Conservation (phyloP, 2,797 vertebrate species). For the Neolamprologus multifasciatus region DNA sequence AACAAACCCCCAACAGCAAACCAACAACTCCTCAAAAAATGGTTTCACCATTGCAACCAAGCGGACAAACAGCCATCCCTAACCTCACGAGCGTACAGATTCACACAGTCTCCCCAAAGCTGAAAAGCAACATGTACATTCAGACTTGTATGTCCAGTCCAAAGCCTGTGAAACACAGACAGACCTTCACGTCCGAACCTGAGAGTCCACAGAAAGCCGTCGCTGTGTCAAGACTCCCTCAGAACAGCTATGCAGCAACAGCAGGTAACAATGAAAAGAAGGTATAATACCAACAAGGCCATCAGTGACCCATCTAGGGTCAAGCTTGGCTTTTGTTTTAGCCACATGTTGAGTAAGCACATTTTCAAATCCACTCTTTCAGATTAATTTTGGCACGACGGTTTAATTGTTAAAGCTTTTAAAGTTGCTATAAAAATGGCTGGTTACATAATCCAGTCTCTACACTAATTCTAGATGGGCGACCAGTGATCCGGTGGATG, state of each 20-base stretch:
- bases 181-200: not conserved
- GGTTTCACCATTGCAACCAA: not conserved
- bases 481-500: not conserved
- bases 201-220: slow-evolving; percentile 22
- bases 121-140: not conserved
- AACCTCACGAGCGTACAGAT: slow-evolving; percentile 48
- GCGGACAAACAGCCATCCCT: slow-evolving; percentile 41
- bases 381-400: not conserved
- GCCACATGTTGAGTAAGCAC: not conserved
- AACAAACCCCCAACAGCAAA: slow-evolving; percentile 24
- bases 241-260: not conserved
- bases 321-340: not conserved
- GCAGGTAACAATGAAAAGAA: slow-evolving; percentile 14
- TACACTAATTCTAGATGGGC: not conserved
- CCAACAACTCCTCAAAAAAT: slow-evolving; percentile 55
- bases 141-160: not conserved
- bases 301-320: not conserved
- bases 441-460: not conserved
- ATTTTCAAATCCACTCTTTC: not conserved
- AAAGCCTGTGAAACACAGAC: not conserved
- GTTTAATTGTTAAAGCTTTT: not conserved
- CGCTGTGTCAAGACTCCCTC: not conserved
- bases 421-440: not conserved
- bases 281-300: not conserved
- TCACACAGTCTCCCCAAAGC: slow-evolving; percentile 27